A percentile compares a stretch with the other conserved stretches of the same genome.
phyloP scores from a whole-genome alignment of 2,113 vertebrate species.

The Parus major region DNA sequence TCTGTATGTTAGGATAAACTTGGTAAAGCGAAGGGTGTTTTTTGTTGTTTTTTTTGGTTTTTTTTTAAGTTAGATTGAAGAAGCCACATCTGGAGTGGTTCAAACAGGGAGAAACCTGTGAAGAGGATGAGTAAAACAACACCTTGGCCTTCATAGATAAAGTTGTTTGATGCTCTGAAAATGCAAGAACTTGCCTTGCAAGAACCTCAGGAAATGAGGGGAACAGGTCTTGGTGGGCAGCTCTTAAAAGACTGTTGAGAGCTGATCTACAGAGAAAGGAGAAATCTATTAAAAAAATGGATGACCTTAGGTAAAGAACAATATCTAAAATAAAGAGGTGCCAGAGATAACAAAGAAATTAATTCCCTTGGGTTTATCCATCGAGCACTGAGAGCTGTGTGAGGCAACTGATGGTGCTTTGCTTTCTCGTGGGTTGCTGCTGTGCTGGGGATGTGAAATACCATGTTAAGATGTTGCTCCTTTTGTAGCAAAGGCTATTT shows the following conservation, averaged over 20 bases:
- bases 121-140: not conserved
- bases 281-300: not conserved
- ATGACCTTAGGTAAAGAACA: not conserved
- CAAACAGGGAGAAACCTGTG: not conserved
- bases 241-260: not conserved
- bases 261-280: not conserved
- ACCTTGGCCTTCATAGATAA: not conserved
- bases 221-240: not conserved
- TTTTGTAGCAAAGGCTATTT: not conserved
- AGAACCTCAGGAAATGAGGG: not conserved
- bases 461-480: not conserved
- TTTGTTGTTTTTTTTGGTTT: not conserved
- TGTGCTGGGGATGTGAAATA: not conserved
- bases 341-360: not conserved
- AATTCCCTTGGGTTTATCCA: not conserved
- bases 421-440: not conserved
- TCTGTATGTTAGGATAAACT: not conserved
- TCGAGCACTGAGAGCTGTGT: not conserved
- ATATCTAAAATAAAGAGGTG: not conserved
- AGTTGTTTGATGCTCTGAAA: not conserved
- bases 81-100: not conserved
- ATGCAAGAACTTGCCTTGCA: not conserved
- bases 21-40: not conserved
- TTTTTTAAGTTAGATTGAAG: not conserved
- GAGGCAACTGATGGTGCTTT: not conserved